A percentile compares a stretch with the other conserved stretches of the same genome.
Conservation (phyloP, 1,140 invertebrate genomes). For the Drosophila parvula region DNA sequence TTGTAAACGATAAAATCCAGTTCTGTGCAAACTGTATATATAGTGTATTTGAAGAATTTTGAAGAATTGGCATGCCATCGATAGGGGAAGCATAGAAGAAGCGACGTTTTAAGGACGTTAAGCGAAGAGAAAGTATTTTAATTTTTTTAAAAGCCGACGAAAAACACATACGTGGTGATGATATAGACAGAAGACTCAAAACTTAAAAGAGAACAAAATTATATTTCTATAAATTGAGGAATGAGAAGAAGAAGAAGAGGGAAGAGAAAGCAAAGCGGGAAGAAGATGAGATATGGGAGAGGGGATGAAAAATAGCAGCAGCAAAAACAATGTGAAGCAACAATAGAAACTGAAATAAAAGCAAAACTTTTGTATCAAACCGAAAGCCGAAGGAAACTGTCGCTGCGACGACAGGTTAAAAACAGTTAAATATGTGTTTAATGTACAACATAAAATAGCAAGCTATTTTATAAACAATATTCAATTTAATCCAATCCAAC, state of each 20-base stretch:
- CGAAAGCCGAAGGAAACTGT: constrained; percentile 37
- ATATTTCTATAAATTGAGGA: constrained; percentile 73
- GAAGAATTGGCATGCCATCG: constrained; percentile 45
- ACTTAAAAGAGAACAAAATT: constrained; percentile 55
- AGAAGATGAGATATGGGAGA: constrained; percentile 17
- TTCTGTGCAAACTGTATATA: constrained; percentile 64
- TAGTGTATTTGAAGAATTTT: constrained; percentile 67
- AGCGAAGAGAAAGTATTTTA: constrained; percentile 60
- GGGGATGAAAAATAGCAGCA: constrained; percentile 50
- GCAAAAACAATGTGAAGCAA: constrained; percentile 68
- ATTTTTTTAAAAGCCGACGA: constrained; percentile 61
- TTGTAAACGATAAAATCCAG: constrained; percentile 15
- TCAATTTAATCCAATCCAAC: constrained; percentile 45
- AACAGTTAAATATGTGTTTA: constrained; percentile 66
- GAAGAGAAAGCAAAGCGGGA: constrained; percentile 26
- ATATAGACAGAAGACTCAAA: constrained; percentile 71
- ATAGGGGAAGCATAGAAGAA: not conserved
- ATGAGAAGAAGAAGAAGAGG: constrained; percentile 5
- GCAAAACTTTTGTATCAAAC: constrained; percentile 64
- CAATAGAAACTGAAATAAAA: constrained; percentile 65
- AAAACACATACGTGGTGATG: constrained; percentile 55
- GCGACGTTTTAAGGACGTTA: constrained; percentile 21
- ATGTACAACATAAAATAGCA: constrained; percentile 59
- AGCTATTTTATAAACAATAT: constrained; percentile 73
- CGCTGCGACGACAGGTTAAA: constrained; percentile 37